Conservation (phyloP, 1,140 invertebrate species). For the Dreissena rostriformis region DNA sequence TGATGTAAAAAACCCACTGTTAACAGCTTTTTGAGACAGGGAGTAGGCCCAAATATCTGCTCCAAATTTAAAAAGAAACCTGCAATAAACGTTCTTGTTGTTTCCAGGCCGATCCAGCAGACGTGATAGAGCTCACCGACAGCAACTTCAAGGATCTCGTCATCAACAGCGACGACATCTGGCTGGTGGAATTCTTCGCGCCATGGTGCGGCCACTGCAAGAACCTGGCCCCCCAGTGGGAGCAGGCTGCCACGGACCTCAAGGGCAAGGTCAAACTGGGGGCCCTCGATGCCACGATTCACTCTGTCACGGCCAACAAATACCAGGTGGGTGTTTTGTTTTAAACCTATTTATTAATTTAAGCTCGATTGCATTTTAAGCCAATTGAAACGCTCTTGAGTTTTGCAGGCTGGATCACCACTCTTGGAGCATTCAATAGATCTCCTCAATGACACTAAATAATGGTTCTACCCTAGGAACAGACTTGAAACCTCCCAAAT, state of each 20-base stretch:
- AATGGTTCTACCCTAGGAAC: no score
- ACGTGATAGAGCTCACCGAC: constrained; percentile 97
- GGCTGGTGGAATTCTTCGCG: constrained; percentile 98
- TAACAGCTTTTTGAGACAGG: no score
- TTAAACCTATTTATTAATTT: no score
- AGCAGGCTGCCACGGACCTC: constrained; percentile 94
- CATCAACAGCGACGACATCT: constrained; percentile 94
- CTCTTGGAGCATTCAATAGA: no score
- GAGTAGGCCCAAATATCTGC: no score
- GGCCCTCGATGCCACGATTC: constrained; percentile 96
- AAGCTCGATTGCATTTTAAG: no score
- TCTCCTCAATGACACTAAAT: no score
- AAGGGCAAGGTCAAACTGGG: constrained; percentile 97
- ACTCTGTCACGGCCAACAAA: constrained; percentile 87
- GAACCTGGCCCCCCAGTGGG: constrained; percentile 97
- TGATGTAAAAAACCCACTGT: no score
- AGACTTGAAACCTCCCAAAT: no score
- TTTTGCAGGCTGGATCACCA: no score
- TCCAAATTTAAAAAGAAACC: no score
- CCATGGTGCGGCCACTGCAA: constrained; percentile 93
- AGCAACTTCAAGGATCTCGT: constrained; percentile 96
- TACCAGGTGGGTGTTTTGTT: constrained; percentile 81
- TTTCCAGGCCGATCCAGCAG: constrained; percentile 83
- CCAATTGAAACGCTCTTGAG: no score
- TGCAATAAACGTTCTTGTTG: constrained; percentile 3